phyloP scores from a whole-genome alignment of 1,140 invertebrate species.

The Drosophila kurseongensis region DNA sequence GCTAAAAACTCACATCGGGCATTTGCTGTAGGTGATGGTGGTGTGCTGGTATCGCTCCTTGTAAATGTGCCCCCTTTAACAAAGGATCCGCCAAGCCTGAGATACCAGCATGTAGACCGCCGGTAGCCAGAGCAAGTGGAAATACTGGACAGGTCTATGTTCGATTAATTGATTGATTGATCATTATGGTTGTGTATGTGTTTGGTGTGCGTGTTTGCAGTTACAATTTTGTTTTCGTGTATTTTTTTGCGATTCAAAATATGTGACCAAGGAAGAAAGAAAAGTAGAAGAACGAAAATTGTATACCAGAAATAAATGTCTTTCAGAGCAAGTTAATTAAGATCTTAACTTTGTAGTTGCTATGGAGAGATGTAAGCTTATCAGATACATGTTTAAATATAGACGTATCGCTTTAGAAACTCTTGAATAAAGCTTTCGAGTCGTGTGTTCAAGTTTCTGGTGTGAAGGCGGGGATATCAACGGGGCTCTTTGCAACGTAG shows the following conservation, averaged over 20 bases:
- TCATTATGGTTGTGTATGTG: slow-evolving; percentile 23
- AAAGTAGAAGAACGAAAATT: slow-evolving; percentile 79
- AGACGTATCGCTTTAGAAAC: slow-evolving; percentile 45
- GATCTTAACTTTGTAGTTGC: slow-evolving; percentile 50
- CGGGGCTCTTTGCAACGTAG: slow-evolving; percentile 11
- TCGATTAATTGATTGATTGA: slow-evolving; percentile 38
- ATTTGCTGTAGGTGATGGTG: slow-evolving; percentile 89
- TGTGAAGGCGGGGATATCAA: slow-evolving; percentile 8
- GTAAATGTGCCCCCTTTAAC: slow-evolving; percentile 91
- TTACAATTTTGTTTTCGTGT: slow-evolving; percentile 36
- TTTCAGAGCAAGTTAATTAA: slow-evolving; percentile 62
- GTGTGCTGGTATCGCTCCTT: slow-evolving; percentile 91
- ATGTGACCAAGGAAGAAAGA: slow-evolving; percentile 65
- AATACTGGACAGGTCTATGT: slow-evolving; percentile 84
- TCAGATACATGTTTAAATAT: slow-evolving; percentile 46
- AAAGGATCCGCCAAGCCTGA: slow-evolving; percentile 90
- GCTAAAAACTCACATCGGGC: slow-evolving; percentile 85
- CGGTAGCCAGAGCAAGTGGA: slow-evolving; percentile 84
- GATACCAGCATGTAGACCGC: slow-evolving; percentile 85
- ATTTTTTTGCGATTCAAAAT: slow-evolving; percentile 30
- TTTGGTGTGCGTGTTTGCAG: slow-evolving; percentile 35
- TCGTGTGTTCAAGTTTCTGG: slow-evolving; percentile 29
- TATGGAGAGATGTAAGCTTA: slow-evolving; percentile 65
- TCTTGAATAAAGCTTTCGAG: slow-evolving; percentile 44
- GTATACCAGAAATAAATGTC: slow-evolving; percentile 67